phyloP scores from a whole-genome alignment of 2,888 invertebrate genomes.

The Drosophila mulleri region DNA sequence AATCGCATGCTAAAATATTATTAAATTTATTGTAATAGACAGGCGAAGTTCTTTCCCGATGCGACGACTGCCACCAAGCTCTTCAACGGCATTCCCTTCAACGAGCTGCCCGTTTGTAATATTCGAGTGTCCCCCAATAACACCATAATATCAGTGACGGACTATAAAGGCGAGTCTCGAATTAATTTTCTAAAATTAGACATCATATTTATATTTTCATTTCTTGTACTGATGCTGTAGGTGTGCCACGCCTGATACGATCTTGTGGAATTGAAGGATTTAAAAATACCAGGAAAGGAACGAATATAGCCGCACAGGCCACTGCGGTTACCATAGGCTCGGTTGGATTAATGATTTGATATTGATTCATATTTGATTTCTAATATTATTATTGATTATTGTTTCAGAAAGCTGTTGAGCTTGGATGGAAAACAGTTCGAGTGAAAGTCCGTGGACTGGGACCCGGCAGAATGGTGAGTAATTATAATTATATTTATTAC shows the following conservation, averaged over 20 bases:
- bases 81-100: constrained; percentile 91
- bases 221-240: constrained; percentile 77
- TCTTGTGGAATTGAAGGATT: constrained; percentile 97
- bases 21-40: constrained; percentile 85
- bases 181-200: background rate
- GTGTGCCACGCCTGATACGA: constrained; percentile 87
- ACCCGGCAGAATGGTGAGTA: constrained; percentile 94
- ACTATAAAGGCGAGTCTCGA: constrained; percentile 87
- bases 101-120: constrained; percentile 93
- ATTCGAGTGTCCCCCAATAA: constrained; percentile 94
- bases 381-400: background rate
- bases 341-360: constrained; percentile 86
- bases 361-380: background rate
- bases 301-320: constrained; percentile 98
- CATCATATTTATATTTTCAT: no score
- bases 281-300: constrained; percentile 97
- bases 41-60: constrained; percentile 90
- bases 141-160: constrained; percentile 92
- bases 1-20: background rate
- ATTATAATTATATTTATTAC: background rate
- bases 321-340: constrained; percentile 92
- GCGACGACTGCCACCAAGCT: constrained; percentile 89
- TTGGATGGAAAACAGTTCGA: constrained; percentile 91
- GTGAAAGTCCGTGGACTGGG: constrained; percentile 93
- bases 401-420: constrained; percentile 89